Base-by-base conservation (phyloP, 2,888 invertebrate species). In the Sipha maydis region DNA sequence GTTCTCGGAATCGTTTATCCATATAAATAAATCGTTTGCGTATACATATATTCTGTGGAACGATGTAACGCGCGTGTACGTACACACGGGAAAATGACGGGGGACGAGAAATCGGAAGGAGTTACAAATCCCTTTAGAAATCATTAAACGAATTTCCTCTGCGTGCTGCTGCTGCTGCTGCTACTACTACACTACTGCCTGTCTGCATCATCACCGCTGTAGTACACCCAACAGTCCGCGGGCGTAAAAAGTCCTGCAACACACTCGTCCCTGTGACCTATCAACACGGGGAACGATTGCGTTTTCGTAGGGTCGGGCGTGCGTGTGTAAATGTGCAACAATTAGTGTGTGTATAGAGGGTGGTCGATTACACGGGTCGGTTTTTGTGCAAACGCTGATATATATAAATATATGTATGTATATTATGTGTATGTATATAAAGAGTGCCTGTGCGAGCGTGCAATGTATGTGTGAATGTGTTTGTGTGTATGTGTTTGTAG, bases 261-360 rank as follows among this genome's bases (percentile, higher is more conserved):
- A 21, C 61, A 38, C 31, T 67, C 67, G 38, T 67, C 80, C 56
- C 41, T n/a, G 69, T 48, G 69, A 82, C 82, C 82, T 31, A 71
- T 82, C 82, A 31, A 48, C 82, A 41, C 48, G 61, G 61, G 61
- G 80, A 67, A 61, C 34, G 80, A 80, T 67, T n/a, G 80, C 80
- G 34, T 38, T 80, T 67, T 80, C 61, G 38, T 41, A 9, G 61
- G 61, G 61, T 41, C 25, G 67, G n/a, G 67, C 41, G 69, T 31
- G 54, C 54, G 73, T 56, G 83, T 67, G 77, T 85, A 77, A 77
- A 85, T 78, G 78, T 34, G 78, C 85, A 85, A 85, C 77, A 85
- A 85, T 85, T 85, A 85, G 79, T 56, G 79, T 78, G 85, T 73
- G 79, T 80, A 38, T 25, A n/a, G 78, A 77, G 85, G 56, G 86